phyloP scores from a whole-genome alignment of 2,113 vertebrate species.

The Ophthalmolycus amberensis region DNA sequence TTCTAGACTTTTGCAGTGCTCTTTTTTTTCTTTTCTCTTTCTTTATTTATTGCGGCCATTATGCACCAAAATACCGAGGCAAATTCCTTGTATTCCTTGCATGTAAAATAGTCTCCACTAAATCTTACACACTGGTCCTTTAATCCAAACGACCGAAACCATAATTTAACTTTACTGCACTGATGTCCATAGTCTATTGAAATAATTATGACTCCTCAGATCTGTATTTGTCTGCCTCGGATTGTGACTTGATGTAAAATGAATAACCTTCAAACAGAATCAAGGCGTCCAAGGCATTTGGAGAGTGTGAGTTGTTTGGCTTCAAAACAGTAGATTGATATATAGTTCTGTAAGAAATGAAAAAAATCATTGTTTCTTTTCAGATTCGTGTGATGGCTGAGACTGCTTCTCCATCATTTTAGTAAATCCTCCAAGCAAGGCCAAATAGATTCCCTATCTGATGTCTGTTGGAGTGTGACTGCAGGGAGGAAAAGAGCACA shows the following conservation, averaged over 20 bases:
- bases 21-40: background rate
- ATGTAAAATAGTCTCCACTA: too few relatives aligned
- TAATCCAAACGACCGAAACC: too few relatives aligned
- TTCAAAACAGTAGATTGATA: background rate
- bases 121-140: too few relatives aligned
- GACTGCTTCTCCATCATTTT: background rate
- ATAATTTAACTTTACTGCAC: too few relatives aligned
- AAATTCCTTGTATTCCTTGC: too few relatives aligned
- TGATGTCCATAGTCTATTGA: background rate
- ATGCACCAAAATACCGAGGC: background rate
- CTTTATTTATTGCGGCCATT: background rate
- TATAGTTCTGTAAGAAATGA: background rate
- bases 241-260: background rate
- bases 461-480: slow-evolving; percentile 10
- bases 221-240: background rate
- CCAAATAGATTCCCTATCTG: background rate
- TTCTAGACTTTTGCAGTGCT: background rate
- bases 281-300: background rate
- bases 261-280: background rate
- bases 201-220: background rate
- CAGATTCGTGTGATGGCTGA: background rate
- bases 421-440: background rate
- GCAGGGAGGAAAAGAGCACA: background rate
- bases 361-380: background rate
- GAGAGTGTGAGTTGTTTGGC: background rate